These are phyloP conservation scores for Enteromius thamalakanensis DNA, from an alignment of 2,797 vertebrate species.

Conservation along the genomic window DNA sequence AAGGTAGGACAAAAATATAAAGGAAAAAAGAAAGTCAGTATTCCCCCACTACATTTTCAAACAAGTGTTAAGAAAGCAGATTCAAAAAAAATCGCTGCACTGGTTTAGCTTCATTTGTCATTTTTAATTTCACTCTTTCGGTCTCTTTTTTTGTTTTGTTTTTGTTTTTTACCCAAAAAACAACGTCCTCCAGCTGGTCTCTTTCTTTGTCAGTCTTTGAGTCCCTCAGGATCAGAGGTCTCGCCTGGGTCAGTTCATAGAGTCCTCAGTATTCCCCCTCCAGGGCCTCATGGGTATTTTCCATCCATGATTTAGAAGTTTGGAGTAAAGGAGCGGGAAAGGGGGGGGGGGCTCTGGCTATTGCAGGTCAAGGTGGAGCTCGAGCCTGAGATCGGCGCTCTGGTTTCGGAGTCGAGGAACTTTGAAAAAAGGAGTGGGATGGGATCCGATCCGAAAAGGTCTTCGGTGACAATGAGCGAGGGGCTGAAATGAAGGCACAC, in stretches of 20 bases:
- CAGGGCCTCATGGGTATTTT: slow-evolving; percentile 55
- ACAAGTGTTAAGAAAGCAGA: slow-evolving; percentile 81
- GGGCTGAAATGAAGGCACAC: slow-evolving; percentile 99
- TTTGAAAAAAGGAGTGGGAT: slow-evolving; percentile 56
- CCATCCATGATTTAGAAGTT: slow-evolving; percentile 59
- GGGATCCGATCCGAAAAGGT: slow-evolving; percentile 62
- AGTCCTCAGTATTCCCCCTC: slow-evolving; percentile 80
- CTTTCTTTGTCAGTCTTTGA: slow-evolving; percentile 60
- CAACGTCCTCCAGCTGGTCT: slow-evolving; percentile 64
- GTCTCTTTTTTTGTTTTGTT: slow-evolving; percentile 42
- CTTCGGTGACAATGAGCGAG: slow-evolving; percentile 91
- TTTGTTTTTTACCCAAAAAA: slow-evolving; percentile 69
- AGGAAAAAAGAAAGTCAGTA: slow-evolving; percentile 85
- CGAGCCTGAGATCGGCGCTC: slow-evolving; percentile 44
- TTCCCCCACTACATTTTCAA: slow-evolving; percentile 78
- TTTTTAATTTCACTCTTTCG: slow-evolving; percentile 68
- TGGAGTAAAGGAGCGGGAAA: slow-evolving; percentile 74
- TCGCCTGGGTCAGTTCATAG: slow-evolving; percentile 85
- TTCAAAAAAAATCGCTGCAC: slow-evolving; percentile 84
- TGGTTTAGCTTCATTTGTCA: slow-evolving; percentile 90
- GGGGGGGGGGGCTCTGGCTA: slow-evolving; percentile 74
- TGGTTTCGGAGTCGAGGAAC: slow-evolving; percentile 13
- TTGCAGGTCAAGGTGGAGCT: slow-evolving; percentile 60
- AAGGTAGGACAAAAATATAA: slow-evolving; percentile 78
- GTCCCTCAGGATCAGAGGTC: slow-evolving; percentile 72